These are phyloP conservation scores for Eospalax fontanierii DNA, from an alignment of 2,797 vertebrate species.

Conservation along the genomic window DNA sequence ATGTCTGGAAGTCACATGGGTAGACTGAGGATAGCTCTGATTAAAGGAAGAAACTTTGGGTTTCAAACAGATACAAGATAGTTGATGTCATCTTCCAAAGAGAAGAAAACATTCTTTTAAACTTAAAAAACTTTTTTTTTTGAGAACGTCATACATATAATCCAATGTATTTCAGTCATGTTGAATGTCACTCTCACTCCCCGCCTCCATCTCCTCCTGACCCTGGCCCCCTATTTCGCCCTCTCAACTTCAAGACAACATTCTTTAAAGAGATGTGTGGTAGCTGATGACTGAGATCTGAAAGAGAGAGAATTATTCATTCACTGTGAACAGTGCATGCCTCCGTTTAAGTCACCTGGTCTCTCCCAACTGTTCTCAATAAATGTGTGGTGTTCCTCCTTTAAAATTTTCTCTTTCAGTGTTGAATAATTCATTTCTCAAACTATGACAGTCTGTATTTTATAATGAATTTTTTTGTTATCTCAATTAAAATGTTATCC, in stretches of 20 bases:
- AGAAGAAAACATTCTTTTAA: constrained; percentile 26
- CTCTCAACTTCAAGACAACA: neutral
- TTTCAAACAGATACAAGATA: neutral
- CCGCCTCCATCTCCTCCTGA: neutral
- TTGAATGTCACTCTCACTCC: no score
- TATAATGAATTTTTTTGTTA: constrained; percentile 6
- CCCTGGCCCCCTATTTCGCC: no score
- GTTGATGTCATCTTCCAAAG: neutral
- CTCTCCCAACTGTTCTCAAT: neutral
- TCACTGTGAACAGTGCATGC: neutral
- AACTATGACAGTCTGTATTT: neutral
- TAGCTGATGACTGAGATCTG: neutral
- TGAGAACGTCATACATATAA: neutral
- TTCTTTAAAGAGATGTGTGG: neutral
- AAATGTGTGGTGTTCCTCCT: neutral
- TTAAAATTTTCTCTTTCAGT: neutral
- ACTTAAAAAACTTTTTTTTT: neutral
- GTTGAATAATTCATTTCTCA: constrained; percentile 27
- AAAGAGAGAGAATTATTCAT: neutral
- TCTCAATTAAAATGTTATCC: neutral
- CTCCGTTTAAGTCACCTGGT: neutral
- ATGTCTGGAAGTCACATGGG: neutral
- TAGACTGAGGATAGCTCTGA: neutral
- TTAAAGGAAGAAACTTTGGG: neutral
- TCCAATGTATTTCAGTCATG: neutral